These are phyloP conservation scores for Phoxinus dragarum DNA, from an alignment of 2,797 vertebrate species.

Conservation along the genomic window DNA sequence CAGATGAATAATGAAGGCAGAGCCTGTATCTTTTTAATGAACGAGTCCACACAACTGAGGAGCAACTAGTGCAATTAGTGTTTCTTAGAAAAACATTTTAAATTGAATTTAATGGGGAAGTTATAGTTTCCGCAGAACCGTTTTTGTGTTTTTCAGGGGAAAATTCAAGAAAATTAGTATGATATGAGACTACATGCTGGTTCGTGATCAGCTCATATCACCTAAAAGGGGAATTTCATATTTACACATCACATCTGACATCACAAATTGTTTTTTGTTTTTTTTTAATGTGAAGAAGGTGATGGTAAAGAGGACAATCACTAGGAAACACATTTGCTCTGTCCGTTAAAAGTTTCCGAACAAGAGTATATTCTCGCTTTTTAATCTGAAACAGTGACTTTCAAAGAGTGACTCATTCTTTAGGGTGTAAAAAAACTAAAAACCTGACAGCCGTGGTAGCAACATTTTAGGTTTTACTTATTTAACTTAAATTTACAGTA, in stretches of 20 bases:
- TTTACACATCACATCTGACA: neutral
- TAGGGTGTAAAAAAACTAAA: neutral
- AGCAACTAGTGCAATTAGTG: slow-evolving; percentile 8
- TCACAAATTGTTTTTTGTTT: neutral
- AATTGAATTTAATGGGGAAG: slow-evolving; percentile 23
- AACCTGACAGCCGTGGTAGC: too few relatives aligned
- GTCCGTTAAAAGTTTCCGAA: neutral
- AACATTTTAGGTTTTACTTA: too few relatives aligned
- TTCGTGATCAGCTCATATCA: neutral
- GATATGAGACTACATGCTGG: neutral
- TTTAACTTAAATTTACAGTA: too few relatives aligned
- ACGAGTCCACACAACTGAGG: slow-evolving; percentile 3
- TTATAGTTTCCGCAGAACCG: slow-evolving; percentile 6
- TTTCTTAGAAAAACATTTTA: slow-evolving; percentile 5
- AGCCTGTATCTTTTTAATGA: slow-evolving; percentile 45
- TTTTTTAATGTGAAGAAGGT: neutral
- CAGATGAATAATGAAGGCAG: slow-evolving; percentile 26
- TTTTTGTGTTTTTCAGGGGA: neutral
- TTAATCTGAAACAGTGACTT: slow-evolving; percentile 1
- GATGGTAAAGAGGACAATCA: neutral
- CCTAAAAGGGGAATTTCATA: neutral
- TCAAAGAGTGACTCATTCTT: slow-evolving; percentile 17
- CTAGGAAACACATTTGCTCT: neutral
- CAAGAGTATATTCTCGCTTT: neutral
- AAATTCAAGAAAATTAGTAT: neutral